Conservation (phyloP, 2,888 invertebrate genomes). For the Eupithecia dodoneata region DNA sequence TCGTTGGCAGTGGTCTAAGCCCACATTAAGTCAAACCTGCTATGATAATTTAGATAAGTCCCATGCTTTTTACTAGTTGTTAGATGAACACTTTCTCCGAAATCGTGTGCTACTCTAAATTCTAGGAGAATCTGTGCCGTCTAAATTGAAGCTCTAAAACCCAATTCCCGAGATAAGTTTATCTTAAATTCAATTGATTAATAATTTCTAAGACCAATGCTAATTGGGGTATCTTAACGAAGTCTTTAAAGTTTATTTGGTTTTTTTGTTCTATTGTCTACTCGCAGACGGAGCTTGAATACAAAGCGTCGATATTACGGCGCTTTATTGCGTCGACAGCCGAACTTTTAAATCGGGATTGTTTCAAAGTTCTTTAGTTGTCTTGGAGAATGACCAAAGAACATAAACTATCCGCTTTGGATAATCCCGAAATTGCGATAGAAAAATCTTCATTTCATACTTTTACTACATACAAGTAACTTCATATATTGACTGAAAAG, state of each 20-base stretch:
- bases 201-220: not conserved
- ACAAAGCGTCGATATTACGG: not conserved
- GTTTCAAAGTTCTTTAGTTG: not conserved
- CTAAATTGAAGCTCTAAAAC: constrained; percentile 3
- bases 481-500: not conserved
- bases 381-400: not conserved
- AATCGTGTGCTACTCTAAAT: constrained; percentile 47
- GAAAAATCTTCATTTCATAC: not conserved
- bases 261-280: not conserved
- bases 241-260: not conserved
- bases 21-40: constrained; percentile 59
- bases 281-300: not conserved
- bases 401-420: not conserved
- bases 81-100: constrained; percentile 59
- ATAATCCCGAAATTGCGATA: not conserved
- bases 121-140: constrained; percentile 35
- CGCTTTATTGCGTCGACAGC: not conserved
- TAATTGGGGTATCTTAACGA: constrained; percentile 5
- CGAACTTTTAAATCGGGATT: not conserved
- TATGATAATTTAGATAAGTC: constrained; percentile 57
- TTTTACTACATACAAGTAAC: not conserved
- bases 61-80: constrained; percentile 49
- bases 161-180: constrained; percentile 1
- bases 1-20: constrained; percentile 31
- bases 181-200: not conserved